These are phyloP conservation scores for Lepisosteus osseus DNA, from an alignment of 2,113 vertebrate species.

Conservation along the genomic window DNA sequence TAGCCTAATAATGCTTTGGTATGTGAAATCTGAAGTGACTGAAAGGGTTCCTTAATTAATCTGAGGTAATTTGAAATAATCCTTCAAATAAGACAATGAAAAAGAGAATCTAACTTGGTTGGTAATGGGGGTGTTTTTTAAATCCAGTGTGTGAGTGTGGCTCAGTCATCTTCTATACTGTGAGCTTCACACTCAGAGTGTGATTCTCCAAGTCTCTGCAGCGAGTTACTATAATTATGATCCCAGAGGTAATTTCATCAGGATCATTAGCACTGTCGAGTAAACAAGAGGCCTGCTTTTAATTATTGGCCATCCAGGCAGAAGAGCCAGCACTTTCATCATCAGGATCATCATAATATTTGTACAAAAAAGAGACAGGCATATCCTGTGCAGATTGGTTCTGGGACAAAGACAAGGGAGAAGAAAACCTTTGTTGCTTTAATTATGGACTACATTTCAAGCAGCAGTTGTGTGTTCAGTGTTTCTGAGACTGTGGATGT, in stretches of 20 bases:
- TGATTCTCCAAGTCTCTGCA: conserved; percentile 57
- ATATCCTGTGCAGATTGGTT: conserved; percentile 44
- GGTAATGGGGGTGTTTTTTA: no score
- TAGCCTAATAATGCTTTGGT: no score
- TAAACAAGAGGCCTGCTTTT: conserved; percentile 75
- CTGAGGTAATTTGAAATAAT: no score
- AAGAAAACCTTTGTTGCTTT: conserved; percentile 45
- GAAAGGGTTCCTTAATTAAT: no score
- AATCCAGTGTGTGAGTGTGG: conserved; percentile 14
- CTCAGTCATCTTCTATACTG: conserved; percentile 22
- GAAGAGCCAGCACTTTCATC: conserved; percentile 69
- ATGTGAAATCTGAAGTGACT: no score
- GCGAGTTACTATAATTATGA: conserved; percentile 77
- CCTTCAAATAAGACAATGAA: no score
- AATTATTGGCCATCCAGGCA: conserved; percentile 76
- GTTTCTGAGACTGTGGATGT: no score
- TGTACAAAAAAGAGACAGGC: conserved; percentile 59
- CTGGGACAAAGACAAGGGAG: conserved; percentile 40
- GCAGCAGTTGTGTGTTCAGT: conserved; percentile 21
- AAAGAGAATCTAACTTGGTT: no score
- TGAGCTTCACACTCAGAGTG: conserved; percentile 50
- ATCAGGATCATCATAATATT: conserved; percentile 72
- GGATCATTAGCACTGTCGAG: conserved; percentile 78
- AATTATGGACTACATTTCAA: conserved; percentile 52
- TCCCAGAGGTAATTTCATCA: conserved; percentile 81